Percentiles rank a stretch among this genome's conserved stretches.
Evolutionary conservation across 2,888 invertebrate genomes (phyloP).

Genomic region (Chesias legatella): DNA sequence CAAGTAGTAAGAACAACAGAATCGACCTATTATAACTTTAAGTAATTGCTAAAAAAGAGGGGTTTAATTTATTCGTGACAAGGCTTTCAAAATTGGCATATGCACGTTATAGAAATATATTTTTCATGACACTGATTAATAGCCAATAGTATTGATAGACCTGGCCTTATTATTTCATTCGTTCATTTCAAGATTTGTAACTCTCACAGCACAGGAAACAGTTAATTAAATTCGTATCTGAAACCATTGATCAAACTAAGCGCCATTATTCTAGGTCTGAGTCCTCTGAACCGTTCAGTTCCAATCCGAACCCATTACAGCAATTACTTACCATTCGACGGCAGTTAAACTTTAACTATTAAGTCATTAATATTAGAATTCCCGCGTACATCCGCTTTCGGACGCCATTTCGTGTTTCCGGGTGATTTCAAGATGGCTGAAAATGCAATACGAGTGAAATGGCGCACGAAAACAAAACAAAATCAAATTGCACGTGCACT

Average conservation of each 20-base stretch:
- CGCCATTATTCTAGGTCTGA: conserved; percentile 27
- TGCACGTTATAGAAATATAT: too few species aligned
- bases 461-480: conserved; percentile 24
- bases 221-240: conserved; percentile 16
- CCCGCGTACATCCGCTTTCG: conserved; percentile 37
- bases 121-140: too few species aligned
- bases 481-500: conserved; percentile 48
- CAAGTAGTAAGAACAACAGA: too few species aligned
- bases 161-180: too few species aligned
- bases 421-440: conserved; percentile 48
- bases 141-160: too few species aligned
- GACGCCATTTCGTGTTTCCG: conserved; percentile 47
- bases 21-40: too few species aligned
- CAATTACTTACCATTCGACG: conserved; percentile 62
- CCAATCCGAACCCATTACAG: conserved; percentile 44
- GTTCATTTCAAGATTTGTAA: too few species aligned
- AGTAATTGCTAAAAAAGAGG: too few species aligned
- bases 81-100: too few species aligned
- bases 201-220: too few species aligned
- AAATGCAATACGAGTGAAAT: not conserved
- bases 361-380: conserved; percentile 64
- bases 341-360: conserved; percentile 67
- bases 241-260: conserved; percentile 15
- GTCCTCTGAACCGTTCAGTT: conserved; percentile 43
- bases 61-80: too few species aligned